Conservation (phyloP, 2,888 invertebrate species). For the Caenorhabditis doughertyi region DNA sequence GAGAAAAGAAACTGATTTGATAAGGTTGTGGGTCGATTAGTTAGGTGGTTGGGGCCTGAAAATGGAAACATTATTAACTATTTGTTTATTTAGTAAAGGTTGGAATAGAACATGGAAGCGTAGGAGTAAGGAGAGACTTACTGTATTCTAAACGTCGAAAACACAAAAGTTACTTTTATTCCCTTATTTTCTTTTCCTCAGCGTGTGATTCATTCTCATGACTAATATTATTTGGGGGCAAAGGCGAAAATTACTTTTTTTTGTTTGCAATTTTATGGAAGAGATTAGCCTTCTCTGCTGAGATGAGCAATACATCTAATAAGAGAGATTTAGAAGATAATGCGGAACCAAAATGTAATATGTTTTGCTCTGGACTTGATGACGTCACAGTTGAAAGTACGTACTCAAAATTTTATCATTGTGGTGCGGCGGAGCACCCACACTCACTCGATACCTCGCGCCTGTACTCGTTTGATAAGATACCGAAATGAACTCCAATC, state of each 20-base stretch:
- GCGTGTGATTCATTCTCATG: constrained; percentile 2
- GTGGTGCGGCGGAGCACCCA: constrained; percentile 32
- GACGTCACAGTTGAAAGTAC: constrained; percentile 16
- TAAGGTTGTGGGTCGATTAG: constrained; percentile 39
- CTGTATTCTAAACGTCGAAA: neutral
- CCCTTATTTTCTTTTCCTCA: neutral
- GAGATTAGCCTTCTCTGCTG: neutral
- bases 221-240: neutral
- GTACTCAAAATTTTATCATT: constrained; percentile 1
- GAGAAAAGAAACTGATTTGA: constrained; percentile 14
- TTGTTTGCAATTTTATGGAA: neutral
- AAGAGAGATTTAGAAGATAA: neutral
- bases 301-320: neutral
- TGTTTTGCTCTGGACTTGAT: neutral
- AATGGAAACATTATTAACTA: neutral
- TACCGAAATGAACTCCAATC: constrained; percentile 8
- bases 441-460: constrained; percentile 9
- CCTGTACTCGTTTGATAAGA: constrained; percentile 32
- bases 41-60: too few species aligned
- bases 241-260: neutral
- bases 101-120: neutral
- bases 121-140: neutral
- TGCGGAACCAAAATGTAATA: neutral
- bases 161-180: neutral
- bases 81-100: neutral